Base-by-base conservation (phyloP, 2,888 invertebrate genomes). In the Acrobasis suavella region DNA sequence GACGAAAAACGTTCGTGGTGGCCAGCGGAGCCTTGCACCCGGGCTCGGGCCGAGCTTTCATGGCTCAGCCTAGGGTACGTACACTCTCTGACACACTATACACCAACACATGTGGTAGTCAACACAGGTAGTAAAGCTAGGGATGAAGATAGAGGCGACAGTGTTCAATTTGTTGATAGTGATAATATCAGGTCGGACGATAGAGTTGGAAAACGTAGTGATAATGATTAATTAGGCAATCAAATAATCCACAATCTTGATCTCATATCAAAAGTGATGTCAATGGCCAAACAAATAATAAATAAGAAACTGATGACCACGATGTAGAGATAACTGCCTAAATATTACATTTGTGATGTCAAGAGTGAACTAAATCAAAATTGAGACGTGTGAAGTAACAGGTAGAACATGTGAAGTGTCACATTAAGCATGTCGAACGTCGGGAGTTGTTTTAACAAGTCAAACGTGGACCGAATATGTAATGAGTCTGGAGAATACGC, bases 21-120 rank as follows among this genome's bases (percentile, higher is more conserved):
- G 92, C 92, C 90, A 92, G 92, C 87, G 92, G 91, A 88, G 89
- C 92, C 84, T 83, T 91, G 86, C 91, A 90, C 91, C 91, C 92
- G 87, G 91, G 88, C 93, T 94, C 95, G 94, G 95, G 94, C 94
- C 95, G 95, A 94, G 95, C 95, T 94, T 95, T 94, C 95, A 96
- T 96, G 96, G 96, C 96, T 95, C 96, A 96, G 95, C 96, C 96
- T 95, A 95, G 96, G 96, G 96, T 96, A 95, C 93, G 96, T 94
- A 90, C 87, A 68, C 68, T 72, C 64, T 68, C 56, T 60, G 22
- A 60, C 51, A 67, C 67, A 73, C 72, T n/a, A 73, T 70, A 68
- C 74, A 72, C 69, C 69, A 68, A 66, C 67, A 72, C 54, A 54
- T 49, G 16, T 46, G 51, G 17, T 52, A 42, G 39, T 52, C 17